A percentile compares a stretch with the other conserved stretches of the same genome.
phyloP scores from a whole-genome alignment of 1,140 invertebrate species.

The Drosophila bipectinata region DNA sequence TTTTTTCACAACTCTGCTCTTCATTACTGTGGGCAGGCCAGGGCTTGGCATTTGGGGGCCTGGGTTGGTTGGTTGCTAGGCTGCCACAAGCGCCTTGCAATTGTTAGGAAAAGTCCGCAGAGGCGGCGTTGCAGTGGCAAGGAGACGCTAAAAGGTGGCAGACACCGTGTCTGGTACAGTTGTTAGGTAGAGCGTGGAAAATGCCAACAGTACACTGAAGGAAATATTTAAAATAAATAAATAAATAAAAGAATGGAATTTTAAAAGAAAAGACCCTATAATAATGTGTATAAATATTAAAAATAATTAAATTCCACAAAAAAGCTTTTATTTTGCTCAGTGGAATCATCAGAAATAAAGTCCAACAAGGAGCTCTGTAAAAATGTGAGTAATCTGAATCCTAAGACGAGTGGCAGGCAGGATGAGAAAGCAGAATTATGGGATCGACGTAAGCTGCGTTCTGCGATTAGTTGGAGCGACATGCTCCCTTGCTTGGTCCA shows the following conservation, averaged over 20 bases:
- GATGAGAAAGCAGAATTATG: slow-evolving; percentile 1
- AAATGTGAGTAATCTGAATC: slow-evolving; percentile 24
- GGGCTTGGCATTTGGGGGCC: slow-evolving; percentile 24
- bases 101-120: slow-evolving; percentile 48
- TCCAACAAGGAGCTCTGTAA: slow-evolving; percentile 8
- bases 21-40: slow-evolving; percentile 61
- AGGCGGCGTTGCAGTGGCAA: slow-evolving; percentile 30
- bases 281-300: background rate
- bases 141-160: slow-evolving; percentile 35
- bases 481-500: slow-evolving; percentile 2
- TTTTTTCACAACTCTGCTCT: slow-evolving; percentile 66
- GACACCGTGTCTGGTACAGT: slow-evolving; percentile 54
- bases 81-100: slow-evolving; percentile 49
- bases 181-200: slow-evolving; percentile 27
- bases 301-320: no score
- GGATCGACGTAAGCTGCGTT: slow-evolving; percentile 10
- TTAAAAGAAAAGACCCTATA: background rate
- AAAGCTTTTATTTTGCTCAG: no score
- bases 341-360: background rate
- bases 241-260: background rate
- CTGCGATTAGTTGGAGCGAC: slow-evolving; percentile 57
- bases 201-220: background rate
- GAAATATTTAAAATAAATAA: background rate
- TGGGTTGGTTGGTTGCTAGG: slow-evolving; percentile 58
- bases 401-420: slow-evolving; percentile 13